Evolutionary conservation across 2,888 invertebrate species (phyloP).

Genomic region (Alsophila aescularia): DNA sequence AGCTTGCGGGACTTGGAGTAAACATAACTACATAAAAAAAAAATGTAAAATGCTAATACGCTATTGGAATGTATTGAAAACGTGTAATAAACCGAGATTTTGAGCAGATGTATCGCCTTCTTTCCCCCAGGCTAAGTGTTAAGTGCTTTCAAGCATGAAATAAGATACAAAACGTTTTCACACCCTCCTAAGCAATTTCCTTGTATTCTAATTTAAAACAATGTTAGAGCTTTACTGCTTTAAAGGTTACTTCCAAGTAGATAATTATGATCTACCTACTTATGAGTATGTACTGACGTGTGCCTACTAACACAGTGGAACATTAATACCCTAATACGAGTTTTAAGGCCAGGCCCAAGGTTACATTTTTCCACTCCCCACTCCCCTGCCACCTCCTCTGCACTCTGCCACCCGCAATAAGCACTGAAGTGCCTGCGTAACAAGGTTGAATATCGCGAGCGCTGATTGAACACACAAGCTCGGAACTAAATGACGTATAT

Average conservation of each 20-base stretch:
- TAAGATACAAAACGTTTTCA: conserved; percentile 44
- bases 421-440: no score
- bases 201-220: conserved; percentile 29
- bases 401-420: no score
- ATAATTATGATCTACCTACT: no score
- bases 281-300: no score
- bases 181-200: conserved; percentile 32
- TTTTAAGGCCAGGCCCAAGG: no score
- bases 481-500: no score
- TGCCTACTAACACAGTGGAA: no score
- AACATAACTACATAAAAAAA: not conserved
- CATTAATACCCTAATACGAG: no score
- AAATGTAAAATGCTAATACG: conserved; percentile 30
- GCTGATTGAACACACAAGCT: no score
- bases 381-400: no score
- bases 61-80: conserved; percentile 33
- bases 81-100: conserved; percentile 31
- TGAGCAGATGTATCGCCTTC: conserved; percentile 21
- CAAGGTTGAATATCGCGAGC: no score
- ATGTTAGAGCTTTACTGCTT: conserved; percentile 12
- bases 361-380: no score
- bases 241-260: not conserved
- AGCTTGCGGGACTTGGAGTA: not conserved
- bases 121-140: conserved; percentile 24
- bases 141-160: conserved; percentile 46